Evolutionary conservation across 2,113 vertebrate genomes (phyloP).

Genomic region (Erythrocebus patas): DNA sequence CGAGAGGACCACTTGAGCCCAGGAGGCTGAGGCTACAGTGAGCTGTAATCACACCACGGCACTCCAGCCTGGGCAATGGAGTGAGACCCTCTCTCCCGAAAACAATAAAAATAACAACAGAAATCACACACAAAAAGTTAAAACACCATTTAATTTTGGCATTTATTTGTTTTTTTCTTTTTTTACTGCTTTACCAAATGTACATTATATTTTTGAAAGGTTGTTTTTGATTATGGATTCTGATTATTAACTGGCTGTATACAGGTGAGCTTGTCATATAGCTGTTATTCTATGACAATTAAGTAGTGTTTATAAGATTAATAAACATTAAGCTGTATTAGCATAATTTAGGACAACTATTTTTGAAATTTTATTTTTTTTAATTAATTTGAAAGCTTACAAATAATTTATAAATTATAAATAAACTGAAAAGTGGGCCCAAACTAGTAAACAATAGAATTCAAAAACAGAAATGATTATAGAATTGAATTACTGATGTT

Average conservation of each 20-base stretch:
- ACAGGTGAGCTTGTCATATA: not conserved
- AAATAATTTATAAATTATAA: not conserved
- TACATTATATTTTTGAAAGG: not conserved
- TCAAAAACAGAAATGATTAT: not conserved
- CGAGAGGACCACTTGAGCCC: no score
- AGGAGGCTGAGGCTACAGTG: no score
- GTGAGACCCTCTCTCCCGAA: no score
- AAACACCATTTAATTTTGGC: not conserved
- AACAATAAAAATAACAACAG: no score
- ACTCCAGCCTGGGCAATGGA: no score
- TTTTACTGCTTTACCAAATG: not conserved
- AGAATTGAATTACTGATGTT: not conserved
- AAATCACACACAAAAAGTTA: no score
- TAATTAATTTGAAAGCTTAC: not conserved
- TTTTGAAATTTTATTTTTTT: not conserved
- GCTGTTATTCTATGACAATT: no score
- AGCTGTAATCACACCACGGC: no score
- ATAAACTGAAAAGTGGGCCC: not conserved
- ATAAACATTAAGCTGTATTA: not conserved
- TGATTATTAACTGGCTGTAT: not conserved
- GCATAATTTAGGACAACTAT: not conserved
- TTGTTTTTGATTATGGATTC: not conserved
- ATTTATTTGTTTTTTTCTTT: not conserved
- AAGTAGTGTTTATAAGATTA: not conserved
- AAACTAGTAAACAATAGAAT: not conserved